phyloP scores from a whole-genome alignment of 2,113 vertebrate species.

The Onychostruthus taczanowskii region DNA sequence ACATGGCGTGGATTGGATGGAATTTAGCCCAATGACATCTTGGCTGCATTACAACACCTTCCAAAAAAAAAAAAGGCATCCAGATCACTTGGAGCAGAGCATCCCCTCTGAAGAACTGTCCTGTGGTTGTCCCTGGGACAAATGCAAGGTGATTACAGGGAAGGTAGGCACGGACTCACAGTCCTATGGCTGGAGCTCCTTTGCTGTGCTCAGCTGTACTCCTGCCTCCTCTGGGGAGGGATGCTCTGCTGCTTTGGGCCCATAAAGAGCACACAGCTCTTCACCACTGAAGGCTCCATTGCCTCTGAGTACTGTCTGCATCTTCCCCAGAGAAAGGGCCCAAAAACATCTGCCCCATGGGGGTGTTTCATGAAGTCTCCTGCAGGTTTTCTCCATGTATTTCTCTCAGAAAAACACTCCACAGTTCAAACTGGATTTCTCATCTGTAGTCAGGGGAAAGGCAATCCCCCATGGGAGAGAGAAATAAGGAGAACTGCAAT shows the following conservation, averaged over 20 bases:
- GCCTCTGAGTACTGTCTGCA: not conserved
- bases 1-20: not conserved
- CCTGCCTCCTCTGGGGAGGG: not conserved
- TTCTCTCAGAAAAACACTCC: not conserved
- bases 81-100: not conserved
- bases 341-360: not conserved
- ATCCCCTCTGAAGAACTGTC: not conserved
- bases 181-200: not conserved
- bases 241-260: not conserved
- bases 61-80: not conserved
- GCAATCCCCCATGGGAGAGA: not conserved
- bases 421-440: not conserved
- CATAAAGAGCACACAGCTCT: not conserved
- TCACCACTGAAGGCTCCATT: not conserved
- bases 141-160: rapidly evolving
- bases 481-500: not conserved
- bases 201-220: not conserved
- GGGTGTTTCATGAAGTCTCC: not conserved
- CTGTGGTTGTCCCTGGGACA: not conserved
- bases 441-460: not conserved
- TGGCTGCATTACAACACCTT: not conserved
- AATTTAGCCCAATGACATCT: not conserved
- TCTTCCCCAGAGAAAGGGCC: not conserved
- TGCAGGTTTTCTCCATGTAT: not conserved
- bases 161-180: not conserved